Conservation (phyloP, 2,113 vertebrate species). For the Gobiocypris rarus region DNA sequence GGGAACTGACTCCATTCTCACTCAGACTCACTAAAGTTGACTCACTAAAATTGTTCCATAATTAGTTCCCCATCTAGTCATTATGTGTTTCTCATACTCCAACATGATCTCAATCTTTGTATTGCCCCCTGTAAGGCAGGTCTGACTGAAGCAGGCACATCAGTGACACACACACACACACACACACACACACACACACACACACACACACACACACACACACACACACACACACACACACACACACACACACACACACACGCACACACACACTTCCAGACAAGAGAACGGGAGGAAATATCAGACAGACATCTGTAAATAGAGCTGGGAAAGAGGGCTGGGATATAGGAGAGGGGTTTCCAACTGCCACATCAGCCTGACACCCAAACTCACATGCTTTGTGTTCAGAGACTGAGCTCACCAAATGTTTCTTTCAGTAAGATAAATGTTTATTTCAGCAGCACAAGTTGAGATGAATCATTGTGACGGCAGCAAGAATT, state of each 20-base stretch:
- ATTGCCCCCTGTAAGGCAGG: not conserved
- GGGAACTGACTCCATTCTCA: conserved; percentile 5
- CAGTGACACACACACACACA: conserved; percentile 1
- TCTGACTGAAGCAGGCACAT: not conserved
- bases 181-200: too few relatives aligned
- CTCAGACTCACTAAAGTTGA: not conserved
- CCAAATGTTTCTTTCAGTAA: not conserved
- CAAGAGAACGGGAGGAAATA: conserved; percentile 39
- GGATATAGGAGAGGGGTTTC: not conserved
- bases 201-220: too few relatives aligned
- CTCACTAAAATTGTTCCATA: not conserved
- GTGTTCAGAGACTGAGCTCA: not conserved
- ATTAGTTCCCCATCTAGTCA: not conserved
- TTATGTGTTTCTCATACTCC: not conserved
- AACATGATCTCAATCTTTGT: not conserved
- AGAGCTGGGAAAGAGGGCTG: not conserved
- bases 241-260: not conserved
- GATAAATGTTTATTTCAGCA: not conserved
- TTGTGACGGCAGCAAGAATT: not conserved
- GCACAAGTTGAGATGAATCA: not conserved
- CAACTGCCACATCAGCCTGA: conserved; percentile 46
- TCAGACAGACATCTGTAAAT: conserved; percentile 40
- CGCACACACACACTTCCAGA: conserved; percentile 16
- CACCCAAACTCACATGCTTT: conserved; percentile 35
- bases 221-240: too few relatives aligned